Evolutionary conservation across 1,140 invertebrate genomes (phyloP), one percentile per base, ranked within the genome.

Genomic region (Atta cephalotes): DNA sequence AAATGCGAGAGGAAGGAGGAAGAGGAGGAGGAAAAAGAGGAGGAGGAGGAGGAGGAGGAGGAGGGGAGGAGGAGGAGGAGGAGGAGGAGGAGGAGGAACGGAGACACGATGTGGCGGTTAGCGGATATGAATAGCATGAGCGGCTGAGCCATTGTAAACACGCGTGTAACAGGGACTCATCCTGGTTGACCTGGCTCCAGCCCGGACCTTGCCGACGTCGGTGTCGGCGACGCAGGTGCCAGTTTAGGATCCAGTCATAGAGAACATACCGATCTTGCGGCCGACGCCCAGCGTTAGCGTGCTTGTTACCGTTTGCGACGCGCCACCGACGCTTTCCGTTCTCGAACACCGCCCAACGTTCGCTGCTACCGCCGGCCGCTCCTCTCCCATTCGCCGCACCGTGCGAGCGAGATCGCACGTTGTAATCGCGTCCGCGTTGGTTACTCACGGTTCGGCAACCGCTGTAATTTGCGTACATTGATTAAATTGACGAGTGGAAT

Each of bases 91-190:
- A 66, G 68, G 16, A 88, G 86, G 79, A 80, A 72, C 45, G 88
- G 91, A 92, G 92, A 93, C 93, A 92, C 92, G 93, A 93, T 87
- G 93, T 87, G 92, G 85, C 85, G 85, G 82, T 68, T 53, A 89
- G 91, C 39, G 92, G 92, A 93, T 94, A 92, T 92, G 93, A 94
- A 89, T 94, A 89, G 92, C 89, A 91, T 89, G 92, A 92, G 78
- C 92, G 87, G 90, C 90, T 93, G 90, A 95, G 93, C 94, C 92
- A 94, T 92, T 95, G 94, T 95, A 95, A 95, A 94, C 94, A 94
- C 88, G 92, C 88, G 90, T 93, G 93, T 95, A 94, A 95, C 94
- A 94, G 82, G 89, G 92, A 93, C 92, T 94, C 87, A 94, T 93
- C 93, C 91, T 87, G 86, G 88, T 80, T 92, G 81, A 92, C 86